Conservation (phyloP, 2,888 invertebrate genomes). For the Dynastes grantii region DNA sequence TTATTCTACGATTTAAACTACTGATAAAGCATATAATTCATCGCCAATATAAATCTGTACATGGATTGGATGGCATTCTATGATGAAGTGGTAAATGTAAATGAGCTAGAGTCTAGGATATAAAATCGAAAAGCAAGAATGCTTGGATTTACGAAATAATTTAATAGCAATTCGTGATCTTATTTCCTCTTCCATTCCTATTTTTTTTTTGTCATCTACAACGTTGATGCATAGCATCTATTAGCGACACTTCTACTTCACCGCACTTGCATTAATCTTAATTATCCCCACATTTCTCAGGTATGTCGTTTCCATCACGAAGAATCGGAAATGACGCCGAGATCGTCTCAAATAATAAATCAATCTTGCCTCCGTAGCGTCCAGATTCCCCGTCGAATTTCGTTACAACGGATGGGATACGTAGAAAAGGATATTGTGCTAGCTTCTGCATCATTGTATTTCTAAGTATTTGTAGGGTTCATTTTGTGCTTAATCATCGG, state of each 20-base stretch:
- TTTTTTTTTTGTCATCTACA: too few relatives aligned
- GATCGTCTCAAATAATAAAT: slow-evolving; percentile 65
- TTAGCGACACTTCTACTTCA: background rate
- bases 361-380: slow-evolving; percentile 53
- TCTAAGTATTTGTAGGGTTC: slow-evolving; percentile 18
- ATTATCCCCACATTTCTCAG: slow-evolving; percentile 56
- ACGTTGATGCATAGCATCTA: background rate
- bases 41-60: too few relatives aligned
- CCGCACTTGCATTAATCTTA: slow-evolving; percentile 51
- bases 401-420: background rate
- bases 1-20: too few relatives aligned
- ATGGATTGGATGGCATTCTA: too few relatives aligned
- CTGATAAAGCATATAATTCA: too few relatives aligned
- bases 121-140: too few relatives aligned
- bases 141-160: too few relatives aligned
- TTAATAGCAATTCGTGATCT: too few relatives aligned
- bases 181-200: too few relatives aligned
- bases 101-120: too few relatives aligned
- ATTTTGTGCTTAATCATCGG: slow-evolving; percentile 40
- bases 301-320: slow-evolving; percentile 58
- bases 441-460: slow-evolving; percentile 9
- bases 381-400: background rate
- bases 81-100: too few relatives aligned
- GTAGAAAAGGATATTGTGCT: background rate
- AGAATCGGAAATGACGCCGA: slow-evolving; percentile 64